Evolutionary conservation across 2,888 invertebrate genomes (phyloP).

Genomic region (Ischnura elegans): DNA sequence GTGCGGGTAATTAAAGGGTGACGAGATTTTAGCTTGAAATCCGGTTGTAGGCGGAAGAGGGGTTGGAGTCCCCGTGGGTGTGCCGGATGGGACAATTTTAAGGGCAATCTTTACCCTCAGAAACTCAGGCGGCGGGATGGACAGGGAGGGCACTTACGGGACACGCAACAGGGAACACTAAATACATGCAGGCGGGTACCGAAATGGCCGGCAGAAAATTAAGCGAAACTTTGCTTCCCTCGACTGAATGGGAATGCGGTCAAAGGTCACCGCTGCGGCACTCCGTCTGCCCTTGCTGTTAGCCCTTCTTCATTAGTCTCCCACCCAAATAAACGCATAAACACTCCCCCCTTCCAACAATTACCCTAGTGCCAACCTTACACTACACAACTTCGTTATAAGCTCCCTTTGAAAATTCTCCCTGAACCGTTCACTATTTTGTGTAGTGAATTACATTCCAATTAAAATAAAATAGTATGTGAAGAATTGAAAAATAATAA

Average conservation of each 20-base stretch:
- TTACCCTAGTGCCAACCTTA: not conserved
- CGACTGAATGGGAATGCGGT: constrained; percentile 4
- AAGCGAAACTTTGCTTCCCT: no score
- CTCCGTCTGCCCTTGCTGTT: not conserved
- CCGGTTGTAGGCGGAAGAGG: not conserved
- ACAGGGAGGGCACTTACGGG: no score
- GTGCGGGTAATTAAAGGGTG: not conserved
- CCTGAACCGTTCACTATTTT: not conserved
- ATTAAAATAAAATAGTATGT: no score
- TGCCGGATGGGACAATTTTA: no score
- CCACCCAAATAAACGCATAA: no score
- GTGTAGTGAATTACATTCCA: not conserved
- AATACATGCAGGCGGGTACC: not conserved
- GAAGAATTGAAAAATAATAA: no score
- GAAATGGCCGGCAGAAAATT: not conserved
- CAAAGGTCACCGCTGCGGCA: not conserved
- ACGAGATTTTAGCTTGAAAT: not conserved
- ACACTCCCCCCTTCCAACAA: not conserved
- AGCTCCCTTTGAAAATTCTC: not conserved
- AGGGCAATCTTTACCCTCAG: not conserved
- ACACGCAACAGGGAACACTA: not conserved
- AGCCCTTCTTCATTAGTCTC: not conserved
- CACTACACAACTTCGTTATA: not conserved
- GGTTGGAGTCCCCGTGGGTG: not conserved
- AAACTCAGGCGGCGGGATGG: not conserved